These are phyloP conservation scores for Melanophora roralis DNA, from an alignment of 2,888 invertebrate genomes.

Conservation along the genomic window DNA sequence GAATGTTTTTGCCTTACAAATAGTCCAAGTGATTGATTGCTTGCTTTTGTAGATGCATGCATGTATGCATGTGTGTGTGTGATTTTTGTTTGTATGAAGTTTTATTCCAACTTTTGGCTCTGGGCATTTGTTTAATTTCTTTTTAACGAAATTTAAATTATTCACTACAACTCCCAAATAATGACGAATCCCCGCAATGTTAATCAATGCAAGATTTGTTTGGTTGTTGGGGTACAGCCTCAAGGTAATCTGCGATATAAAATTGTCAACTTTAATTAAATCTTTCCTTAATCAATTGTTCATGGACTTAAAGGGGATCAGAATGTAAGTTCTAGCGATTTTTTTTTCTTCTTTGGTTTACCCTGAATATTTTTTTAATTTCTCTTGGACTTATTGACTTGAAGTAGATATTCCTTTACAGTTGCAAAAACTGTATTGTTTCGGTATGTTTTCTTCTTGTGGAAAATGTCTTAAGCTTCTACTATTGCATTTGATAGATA, in stretches of 20 bases:
- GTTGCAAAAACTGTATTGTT: background rate
- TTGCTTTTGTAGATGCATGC: background rate
- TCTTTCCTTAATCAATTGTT: slow-evolving; percentile 23
- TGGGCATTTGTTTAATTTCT: background rate
- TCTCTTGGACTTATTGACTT: background rate
- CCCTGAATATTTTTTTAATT: no score
- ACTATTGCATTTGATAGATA: background rate
- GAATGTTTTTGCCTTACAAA: slow-evolving; percentile 4
- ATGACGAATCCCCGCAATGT: background rate
- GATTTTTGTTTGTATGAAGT: background rate
- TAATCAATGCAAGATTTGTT: slow-evolving; percentile 43
- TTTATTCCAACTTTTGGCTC: background rate
- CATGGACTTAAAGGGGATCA: background rate
- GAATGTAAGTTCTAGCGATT: no score
- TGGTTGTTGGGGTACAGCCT: slow-evolving; percentile 3
- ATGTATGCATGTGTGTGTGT: background rate
- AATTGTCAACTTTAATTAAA: slow-evolving; percentile 40
- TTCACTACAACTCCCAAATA: background rate
- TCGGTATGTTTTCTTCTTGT: background rate
- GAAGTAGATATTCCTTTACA: background rate
- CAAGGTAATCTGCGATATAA: slow-evolving; percentile 18
- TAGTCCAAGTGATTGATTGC: slow-evolving; percentile 18
- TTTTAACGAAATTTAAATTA: background rate
- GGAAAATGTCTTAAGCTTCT: background rate
- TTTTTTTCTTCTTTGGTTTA: no score